Evolutionary conservation across 2,113 vertebrate genomes (phyloP).

Genomic region (Lasiurus cinereus): DNA sequence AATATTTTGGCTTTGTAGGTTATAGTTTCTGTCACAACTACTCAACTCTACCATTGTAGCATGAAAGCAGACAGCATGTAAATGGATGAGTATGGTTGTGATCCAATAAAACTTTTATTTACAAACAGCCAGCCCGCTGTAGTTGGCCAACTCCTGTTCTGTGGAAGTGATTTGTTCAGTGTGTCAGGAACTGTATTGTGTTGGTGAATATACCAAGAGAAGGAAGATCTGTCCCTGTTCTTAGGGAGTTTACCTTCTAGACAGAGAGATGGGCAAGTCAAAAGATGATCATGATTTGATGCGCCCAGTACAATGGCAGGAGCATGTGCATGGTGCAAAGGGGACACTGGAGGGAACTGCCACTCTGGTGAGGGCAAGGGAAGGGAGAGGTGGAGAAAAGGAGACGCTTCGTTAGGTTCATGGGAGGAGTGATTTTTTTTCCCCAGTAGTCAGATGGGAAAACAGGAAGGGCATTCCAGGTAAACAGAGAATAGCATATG

Average conservation of each 20-base stretch:
- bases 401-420: neutral
- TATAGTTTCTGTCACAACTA: neutral
- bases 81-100: neutral
- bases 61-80: neutral
- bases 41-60: neutral
- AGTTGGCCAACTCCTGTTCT: neutral
- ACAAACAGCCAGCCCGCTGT: neutral
- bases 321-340: rapidly evolving
- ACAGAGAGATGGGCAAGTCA: neutral
- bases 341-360: neutral
- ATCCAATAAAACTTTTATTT: neutral
- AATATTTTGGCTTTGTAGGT: neutral
- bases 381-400: neutral
- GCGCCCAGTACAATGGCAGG: no score
- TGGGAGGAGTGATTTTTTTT: neutral
- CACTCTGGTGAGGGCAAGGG: neutral
- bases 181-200: neutral
- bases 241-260: neutral
- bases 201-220: constrained; percentile 5
- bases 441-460: neutral
- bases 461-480: neutral
- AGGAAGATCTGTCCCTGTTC: neutral
- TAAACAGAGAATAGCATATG: neutral
- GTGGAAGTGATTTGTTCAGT: no score
- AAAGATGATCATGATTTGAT: neutral